Conservation (phyloP, 1,140 invertebrate genomes). For the Musca domestica region DNA sequence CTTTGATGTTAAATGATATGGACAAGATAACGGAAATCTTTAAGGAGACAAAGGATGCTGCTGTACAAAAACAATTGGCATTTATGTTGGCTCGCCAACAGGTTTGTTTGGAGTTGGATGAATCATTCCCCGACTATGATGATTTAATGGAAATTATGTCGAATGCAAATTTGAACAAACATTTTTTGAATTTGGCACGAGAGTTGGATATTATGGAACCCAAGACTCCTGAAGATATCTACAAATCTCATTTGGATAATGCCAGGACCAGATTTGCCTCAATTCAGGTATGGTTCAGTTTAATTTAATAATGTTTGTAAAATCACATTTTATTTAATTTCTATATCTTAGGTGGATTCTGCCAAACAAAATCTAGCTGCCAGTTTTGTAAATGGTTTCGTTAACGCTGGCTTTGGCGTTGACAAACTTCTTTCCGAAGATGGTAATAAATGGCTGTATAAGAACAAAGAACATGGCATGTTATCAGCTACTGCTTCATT, state of each 20-base stretch:
- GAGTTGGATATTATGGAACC: conserved; percentile 99
- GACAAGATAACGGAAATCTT: conserved; percentile 47
- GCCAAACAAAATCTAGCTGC: conserved; percentile 95
- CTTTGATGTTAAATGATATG: conserved; percentile 91
- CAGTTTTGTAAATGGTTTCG: conserved; percentile 99
- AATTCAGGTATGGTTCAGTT: conserved; percentile 57
- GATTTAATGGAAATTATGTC: conserved; percentile 95
- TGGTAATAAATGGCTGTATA: conserved; percentile 98
- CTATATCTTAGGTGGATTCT: conserved; percentile 70
- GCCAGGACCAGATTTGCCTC: conserved; percentile 78
- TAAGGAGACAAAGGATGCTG: conserved; percentile 47
- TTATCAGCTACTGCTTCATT: conserved; percentile 95
- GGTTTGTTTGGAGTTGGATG: conserved; percentile 77
- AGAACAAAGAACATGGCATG: conserved; percentile 99
- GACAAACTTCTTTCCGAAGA: conserved; percentile 97
- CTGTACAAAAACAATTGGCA: conserved; percentile 82
- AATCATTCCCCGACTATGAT: conserved; percentile 72
- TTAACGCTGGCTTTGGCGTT: conserved; percentile 96
- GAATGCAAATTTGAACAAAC: conserved; percentile 93
- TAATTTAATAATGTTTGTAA: not conserved
- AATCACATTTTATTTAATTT: conserved; percentile 37
- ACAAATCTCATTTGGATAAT: conserved; percentile 97
- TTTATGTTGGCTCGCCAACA: conserved; percentile 98
- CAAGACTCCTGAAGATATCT: conserved; percentile 98
- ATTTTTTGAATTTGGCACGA: conserved; percentile 92